These are phyloP conservation scores for Dysidea cf. avara DNA, from an alignment of 37 sponge, comb jelly and placozoan species.

Conservation along the genomic window DNA sequence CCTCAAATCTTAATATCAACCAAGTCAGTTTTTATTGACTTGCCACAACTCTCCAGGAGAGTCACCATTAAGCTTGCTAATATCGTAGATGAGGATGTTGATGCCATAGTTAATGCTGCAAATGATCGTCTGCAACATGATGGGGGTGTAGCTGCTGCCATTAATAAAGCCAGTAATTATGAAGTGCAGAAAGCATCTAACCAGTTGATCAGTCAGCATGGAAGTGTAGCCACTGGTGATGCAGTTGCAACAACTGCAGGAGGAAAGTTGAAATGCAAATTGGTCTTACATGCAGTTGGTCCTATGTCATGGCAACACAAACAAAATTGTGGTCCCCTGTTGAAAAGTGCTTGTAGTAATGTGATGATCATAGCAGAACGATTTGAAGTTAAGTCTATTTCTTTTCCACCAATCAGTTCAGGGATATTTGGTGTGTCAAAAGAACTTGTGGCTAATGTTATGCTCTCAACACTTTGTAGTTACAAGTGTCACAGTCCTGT, in stretches of 20 bases:
- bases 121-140: slow-evolving; percentile 49
- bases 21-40: no score
- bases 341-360: slow-evolving; percentile 25
- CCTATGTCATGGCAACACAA: slow-evolving; percentile 5
- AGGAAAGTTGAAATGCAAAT: slow-evolving; percentile 47
- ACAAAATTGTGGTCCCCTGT: slow-evolving; percentile 10
- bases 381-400: slow-evolving; percentile 41
- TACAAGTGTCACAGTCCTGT: no score
- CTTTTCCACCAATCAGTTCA: slow-evolving; percentile 67
- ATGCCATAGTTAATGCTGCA: slow-evolving; percentile 74
- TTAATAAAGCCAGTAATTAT: slow-evolving; percentile 43
- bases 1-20: no score
- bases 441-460: slow-evolving; percentile 18
- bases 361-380: slow-evolving; percentile 24
- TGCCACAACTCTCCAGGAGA: neutral
- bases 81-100: slow-evolving; percentile 51
- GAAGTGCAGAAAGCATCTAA: slow-evolving; percentile 37
- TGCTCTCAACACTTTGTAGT: slow-evolving; percentile 1
- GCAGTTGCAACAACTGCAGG: slow-evolving; percentile 50
- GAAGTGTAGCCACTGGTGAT: slow-evolving; percentile 41
- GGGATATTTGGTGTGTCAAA: slow-evolving; percentile 61
- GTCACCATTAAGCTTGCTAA: slow-evolving; percentile 59
- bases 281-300: slow-evolving; percentile 72
- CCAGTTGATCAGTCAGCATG: neutral
- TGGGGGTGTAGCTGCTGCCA: slow-evolving; percentile 73